These are phyloP conservation scores for Drosophila phalerata DNA, from an alignment of 2,888 invertebrate species.

Conservation along the genomic window DNA sequence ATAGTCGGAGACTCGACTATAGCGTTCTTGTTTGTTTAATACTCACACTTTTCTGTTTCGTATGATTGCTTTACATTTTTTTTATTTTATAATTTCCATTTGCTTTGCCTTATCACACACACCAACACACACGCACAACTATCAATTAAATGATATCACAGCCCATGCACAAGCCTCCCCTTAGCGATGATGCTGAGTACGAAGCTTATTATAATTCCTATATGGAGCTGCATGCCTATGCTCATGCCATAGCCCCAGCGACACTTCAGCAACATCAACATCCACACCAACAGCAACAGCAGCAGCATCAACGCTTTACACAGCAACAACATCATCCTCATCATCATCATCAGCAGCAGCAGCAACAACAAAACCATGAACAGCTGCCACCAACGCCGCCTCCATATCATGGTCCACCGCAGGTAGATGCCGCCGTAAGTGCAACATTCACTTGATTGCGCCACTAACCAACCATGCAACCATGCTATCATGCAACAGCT, in stretches of 20 bases:
- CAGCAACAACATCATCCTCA: conserved; percentile 44
- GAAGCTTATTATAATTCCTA: conserved; percentile 79
- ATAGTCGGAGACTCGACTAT: not conserved
- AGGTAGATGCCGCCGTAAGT: conserved; percentile 78
- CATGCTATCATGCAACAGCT: conserved; percentile 11
- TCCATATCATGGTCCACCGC: conserved; percentile 72
- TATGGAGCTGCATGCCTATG: conserved; percentile 78
- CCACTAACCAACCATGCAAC: conserved; percentile 57
- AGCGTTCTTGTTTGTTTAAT: not conserved
- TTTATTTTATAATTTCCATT: conserved; percentile 46
- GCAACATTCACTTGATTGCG: conserved; percentile 38
- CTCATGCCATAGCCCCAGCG: conserved; percentile 40
- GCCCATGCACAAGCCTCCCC: conserved; percentile 63
- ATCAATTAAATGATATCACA: conserved; percentile 46
- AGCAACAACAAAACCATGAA: conserved; percentile 32
- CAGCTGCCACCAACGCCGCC: conserved; percentile 60
- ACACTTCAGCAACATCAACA: conserved; percentile 52
- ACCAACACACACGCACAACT: conserved; percentile 39
- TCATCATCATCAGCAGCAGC: conserved; percentile 40
- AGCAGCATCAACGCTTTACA: conserved; percentile 41
- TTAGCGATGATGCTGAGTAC: conserved; percentile 70
- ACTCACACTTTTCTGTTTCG: conserved; percentile 36
- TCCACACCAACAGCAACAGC: conserved; percentile 46
- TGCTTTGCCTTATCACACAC: conserved; percentile 44
- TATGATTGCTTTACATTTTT: conserved; percentile 64